phyloP scores from a whole-genome alignment of 2,888 invertebrate species.

The Neoascia interrupta region DNA sequence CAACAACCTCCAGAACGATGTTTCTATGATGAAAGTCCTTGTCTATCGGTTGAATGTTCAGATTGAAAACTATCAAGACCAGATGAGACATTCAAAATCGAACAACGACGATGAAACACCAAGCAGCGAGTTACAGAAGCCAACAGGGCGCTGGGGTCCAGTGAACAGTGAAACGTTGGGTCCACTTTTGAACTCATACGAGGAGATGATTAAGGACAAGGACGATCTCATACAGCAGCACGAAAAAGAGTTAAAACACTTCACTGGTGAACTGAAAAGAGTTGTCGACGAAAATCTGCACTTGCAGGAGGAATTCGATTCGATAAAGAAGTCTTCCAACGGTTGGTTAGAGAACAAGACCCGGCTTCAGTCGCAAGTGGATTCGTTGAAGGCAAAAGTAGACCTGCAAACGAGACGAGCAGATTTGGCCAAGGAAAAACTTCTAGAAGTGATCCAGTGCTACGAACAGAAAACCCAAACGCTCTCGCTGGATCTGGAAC shows the following conservation, averaged over 20 bases:
- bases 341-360: conserved; percentile 79
- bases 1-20: conserved; percentile 83
- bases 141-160: conserved; percentile 63
- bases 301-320: conserved; percentile 81
- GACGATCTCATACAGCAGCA: conserved; percentile 86
- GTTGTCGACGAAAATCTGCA: conserved; percentile 86
- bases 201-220: conserved; percentile 88
- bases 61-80: conserved; percentile 88
- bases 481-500: conserved; percentile 77
- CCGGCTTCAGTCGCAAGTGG: conserved; percentile 77
- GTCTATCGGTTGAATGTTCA: conserved; percentile 89
- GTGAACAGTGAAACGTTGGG: conserved; percentile 79
- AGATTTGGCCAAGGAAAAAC: conserved; percentile 85
- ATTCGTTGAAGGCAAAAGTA: conserved; percentile 78
- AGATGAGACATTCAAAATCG: conserved; percentile 79
- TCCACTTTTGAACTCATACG: conserved; percentile 88
- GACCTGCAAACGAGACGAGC: conserved; percentile 82
- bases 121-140: conserved; percentile 43
- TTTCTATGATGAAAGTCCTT: conserved; percentile 87
- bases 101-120: conserved; percentile 70
- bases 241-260: conserved; percentile 85
- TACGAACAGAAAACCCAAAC: conserved; percentile 86
- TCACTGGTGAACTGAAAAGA: conserved; percentile 86
- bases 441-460: conserved; percentile 86
- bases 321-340: conserved; percentile 79